Conservation (phyloP, 2,113 vertebrate genomes). For the Oenanthe oenanthe region DNA sequence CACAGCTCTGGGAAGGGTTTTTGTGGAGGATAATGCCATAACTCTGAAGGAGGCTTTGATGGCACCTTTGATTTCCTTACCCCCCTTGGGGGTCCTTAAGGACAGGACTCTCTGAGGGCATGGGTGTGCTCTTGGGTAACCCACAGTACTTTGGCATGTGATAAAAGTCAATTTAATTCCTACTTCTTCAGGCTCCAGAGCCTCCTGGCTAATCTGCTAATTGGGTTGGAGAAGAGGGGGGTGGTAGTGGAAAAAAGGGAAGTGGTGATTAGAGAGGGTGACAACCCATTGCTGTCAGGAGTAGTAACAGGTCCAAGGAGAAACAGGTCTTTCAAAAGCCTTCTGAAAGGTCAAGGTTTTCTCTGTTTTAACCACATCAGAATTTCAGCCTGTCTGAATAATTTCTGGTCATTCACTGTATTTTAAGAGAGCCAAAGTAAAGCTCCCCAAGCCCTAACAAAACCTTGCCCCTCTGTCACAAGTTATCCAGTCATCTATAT, state of each 20-base stretch:
- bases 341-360: slow-evolving; percentile 5
- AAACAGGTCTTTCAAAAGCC: neutral
- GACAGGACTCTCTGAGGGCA: neutral
- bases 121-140: neutral
- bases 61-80: slow-evolving; percentile 12
- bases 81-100: neutral
- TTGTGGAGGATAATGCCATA: neutral
- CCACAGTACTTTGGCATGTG: neutral
- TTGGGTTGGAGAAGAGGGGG: neutral
- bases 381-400: neutral
- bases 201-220: slow-evolving; percentile 54
- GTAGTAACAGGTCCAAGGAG: neutral
- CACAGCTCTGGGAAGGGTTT: neutral
- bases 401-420: neutral
- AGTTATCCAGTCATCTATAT: neutral
- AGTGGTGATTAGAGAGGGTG: neutral
- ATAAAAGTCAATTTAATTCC: slow-evolving; percentile 46
- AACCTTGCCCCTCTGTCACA: neutral
- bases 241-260: neutral
- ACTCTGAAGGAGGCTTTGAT: neutral
- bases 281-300: neutral
- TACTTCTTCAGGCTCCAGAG: slow-evolving; percentile 6
- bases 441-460: neutral
- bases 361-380: neutral
- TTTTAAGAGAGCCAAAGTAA: neutral